Base-by-base conservation (phyloP, 2,797 vertebrate species). In the Hemitrygon akajei region DNA sequence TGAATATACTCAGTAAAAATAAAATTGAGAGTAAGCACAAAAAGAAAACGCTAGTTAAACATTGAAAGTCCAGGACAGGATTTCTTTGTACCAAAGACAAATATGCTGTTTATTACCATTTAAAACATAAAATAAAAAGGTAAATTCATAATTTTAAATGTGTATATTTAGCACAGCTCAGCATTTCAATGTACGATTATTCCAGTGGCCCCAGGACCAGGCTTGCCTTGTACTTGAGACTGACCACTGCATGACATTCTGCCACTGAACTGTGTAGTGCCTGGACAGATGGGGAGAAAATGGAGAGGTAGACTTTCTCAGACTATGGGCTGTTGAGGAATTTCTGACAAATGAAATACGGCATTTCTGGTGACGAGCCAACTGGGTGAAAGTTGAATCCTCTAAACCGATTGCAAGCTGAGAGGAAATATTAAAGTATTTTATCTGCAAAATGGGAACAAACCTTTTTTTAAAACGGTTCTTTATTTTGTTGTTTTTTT, bases 341-440 rank as follows among this genome's bases (percentile, higher is more conserved):
- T 94, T 94, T 95, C 95, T 94, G 95, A 94, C 0, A 10, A 94
- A 93, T 94, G 94, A 93, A 94, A 94, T 94, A 95, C 94, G 94
- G 93, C 94, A 94, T 76, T 87, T 14, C 56, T 96, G 96, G 95
- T 95, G 0, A 0, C 0, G 5, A 0, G 95, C 95, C 96, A 96
- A 96, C 94, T 96, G 93, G 95, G 96, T 95, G 95, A 97, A 95
- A 96, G 96, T 95, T 96, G 95, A 96, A 94, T 95, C 89, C 93
- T 93, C 56, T 89, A 93, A 93, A 71, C 27, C 76, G 40, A 7
- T 37, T 25, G 12, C 66, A 75, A 91, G 66, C 89, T 40, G 66
- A 25, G 89, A 73, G 91, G 71, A 75, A 89, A 89, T 69, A 89
- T 69, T 89, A 69, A 69, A 89, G 86, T 22, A 60, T 89, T 89